Percentiles rank a stretch among this genome's conserved stretches.
These are phyloP conservation scores for Hydropotes inermis DNA, from an alignment of 2,113 vertebrate genomes.

Conservation along the genomic window DNA sequence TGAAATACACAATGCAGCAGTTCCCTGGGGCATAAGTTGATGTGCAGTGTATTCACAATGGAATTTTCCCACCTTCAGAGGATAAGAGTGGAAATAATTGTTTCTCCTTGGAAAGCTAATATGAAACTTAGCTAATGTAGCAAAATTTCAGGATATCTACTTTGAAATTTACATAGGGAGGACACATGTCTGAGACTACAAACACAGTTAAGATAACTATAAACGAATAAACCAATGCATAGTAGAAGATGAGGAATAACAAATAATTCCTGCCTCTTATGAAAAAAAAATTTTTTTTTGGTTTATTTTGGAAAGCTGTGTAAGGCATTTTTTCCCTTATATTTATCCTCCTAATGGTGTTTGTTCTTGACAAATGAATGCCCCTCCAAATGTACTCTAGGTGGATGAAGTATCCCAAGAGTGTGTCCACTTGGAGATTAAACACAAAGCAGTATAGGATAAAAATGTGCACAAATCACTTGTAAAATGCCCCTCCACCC, in stretches of 20 bases:
- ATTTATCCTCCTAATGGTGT: not conserved
- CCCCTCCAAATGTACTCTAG: not conserved
- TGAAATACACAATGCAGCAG: constrained; percentile 56
- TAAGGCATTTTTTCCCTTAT: not conserved
- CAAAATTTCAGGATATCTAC: not conserved
- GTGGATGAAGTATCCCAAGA: not conserved
- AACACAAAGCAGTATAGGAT: not conserved
- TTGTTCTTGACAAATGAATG: not conserved
- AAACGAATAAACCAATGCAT: not conserved
- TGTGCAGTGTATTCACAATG: constrained; percentile 11
- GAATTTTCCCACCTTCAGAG: constrained; percentile 52
- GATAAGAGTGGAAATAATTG: not conserved
- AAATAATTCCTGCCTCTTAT: not conserved
- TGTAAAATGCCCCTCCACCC: not conserved
- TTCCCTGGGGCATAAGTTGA: constrained; percentile 53
- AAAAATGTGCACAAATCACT: not conserved
- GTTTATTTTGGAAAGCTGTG: not conserved
- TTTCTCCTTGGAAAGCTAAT: not conserved
- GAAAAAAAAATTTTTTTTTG: not conserved
- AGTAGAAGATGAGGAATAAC: not conserved
- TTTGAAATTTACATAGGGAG: not conserved
- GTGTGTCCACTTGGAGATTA: not conserved
- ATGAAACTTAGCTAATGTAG: not conserved
- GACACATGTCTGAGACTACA: not conserved
- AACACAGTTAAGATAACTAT: not conserved